Percentiles rank a stretch among this genome's conserved stretches.
phyloP scores from a whole-genome alignment of 2,113 vertebrate species.

The Okapia johnstoni region DNA sequence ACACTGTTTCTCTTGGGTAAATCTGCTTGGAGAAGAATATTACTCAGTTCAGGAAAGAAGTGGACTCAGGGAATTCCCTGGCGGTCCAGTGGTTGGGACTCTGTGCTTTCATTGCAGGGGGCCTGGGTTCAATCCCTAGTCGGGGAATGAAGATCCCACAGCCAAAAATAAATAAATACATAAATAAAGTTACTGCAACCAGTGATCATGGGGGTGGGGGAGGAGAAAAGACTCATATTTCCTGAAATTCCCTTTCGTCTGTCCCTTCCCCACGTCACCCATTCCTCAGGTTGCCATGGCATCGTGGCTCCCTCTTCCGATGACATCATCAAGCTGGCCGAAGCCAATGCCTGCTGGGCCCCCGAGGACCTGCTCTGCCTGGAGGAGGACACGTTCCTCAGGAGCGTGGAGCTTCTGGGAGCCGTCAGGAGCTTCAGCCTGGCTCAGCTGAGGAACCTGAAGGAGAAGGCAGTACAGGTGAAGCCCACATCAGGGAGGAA shows the following conservation, averaged over 20 bases:
- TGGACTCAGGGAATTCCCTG: background rate
- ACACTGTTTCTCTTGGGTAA: background rate
- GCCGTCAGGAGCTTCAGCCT: conserved; percentile 70
- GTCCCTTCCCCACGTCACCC: too few relatives aligned
- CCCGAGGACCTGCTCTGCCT: conserved; percentile 79
- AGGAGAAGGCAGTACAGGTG: conserved; percentile 85
- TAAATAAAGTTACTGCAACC: background rate
- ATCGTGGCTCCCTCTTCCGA: conserved; percentile 73
- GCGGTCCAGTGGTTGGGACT: background rate
- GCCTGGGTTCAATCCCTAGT: background rate
- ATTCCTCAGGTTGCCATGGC: conserved; percentile 75
- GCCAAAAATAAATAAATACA: background rate
- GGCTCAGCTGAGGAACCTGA: conserved; percentile 80
- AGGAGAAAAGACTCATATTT: background rate
- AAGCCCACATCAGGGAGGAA: background rate
- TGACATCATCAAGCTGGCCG: conserved; percentile 78
- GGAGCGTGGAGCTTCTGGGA: conserved; percentile 82
- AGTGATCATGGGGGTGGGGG: background rate
- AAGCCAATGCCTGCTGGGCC: conserved; percentile 85
- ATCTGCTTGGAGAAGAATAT: background rate
- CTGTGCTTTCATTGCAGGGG: background rate
- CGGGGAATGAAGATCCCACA: background rate
- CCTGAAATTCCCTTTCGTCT: background rate
- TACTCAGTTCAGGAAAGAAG: background rate
- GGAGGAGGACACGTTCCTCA: conserved; percentile 74